Evolutionary conservation across 2,888 invertebrate species (phyloP), one percentile per base, ranked within the genome.

Genomic region (Erynnis tages): DNA sequence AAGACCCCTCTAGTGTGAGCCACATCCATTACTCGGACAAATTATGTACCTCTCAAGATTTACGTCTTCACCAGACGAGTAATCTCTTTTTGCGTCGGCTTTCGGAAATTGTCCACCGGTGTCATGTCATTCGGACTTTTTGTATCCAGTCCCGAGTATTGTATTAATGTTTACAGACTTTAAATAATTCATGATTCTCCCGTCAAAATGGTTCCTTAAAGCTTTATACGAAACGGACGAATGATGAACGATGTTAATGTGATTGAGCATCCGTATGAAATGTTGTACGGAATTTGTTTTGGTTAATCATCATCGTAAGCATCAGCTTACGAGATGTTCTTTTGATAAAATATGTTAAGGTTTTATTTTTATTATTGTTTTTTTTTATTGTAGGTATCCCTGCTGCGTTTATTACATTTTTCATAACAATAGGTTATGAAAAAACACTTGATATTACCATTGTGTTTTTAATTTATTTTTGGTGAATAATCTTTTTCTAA

Each of bases 121-220:
- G 14, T 41, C 41, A 17, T 23, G 29, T 48, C 23, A 34, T 30
- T 16, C 21, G 14, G 10, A 27, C 13, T 25, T 14, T 27, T 47
- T 38, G 29, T 37, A 16, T 41, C 19, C 19, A 35, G 29, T 25
- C 27, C 19, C 38, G 14, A 16, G 47, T 23, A 37, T 14, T 44
- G 43, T 44, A 50, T 50, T 50, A 37, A 50, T 50, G 44, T 50
- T 50, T 37, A 43, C 35, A 21, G 8, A 4, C 10, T 13, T 38
- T 50, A 37, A 44, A 52, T 52, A 44, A 52, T 52, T 44, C 52
- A 52, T 52, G 52, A 21, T 21, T 44, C 37, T 19, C 29, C 37
- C 37, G 52, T 44, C 44, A 52, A 37, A 37, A 37, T 10, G 30
- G 38, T 48, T 48, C 30, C 48, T 32, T 44, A 37, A 44, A 37